A percentile compares a stretch with the other conserved stretches of the same genome.
phyloP scores from a whole-genome alignment of 1,140 invertebrate genomes.

The Philaenus spumarius region DNA sequence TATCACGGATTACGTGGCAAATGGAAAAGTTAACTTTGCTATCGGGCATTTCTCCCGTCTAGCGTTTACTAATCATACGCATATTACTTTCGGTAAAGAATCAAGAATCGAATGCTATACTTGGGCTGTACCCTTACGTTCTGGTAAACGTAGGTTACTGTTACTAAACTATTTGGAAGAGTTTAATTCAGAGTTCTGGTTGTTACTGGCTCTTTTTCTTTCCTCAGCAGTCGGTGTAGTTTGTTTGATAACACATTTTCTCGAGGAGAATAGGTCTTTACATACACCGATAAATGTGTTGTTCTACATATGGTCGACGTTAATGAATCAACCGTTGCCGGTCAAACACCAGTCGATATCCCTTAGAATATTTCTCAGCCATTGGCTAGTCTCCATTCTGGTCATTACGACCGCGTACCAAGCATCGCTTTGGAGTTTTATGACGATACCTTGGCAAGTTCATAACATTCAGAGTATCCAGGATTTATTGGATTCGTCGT shows the following conservation, averaged over 20 bases:
- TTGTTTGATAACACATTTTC: not conserved
- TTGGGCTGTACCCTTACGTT: constrained; percentile 25
- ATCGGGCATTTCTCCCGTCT: constrained; percentile 4
- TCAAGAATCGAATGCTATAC: constrained; percentile 26
- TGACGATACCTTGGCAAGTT: constrained; percentile 22
- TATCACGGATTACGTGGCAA: not conserved
- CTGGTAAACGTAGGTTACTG: constrained; percentile 12
- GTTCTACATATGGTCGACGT: constrained; percentile 16
- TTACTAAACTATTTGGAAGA: constrained; percentile 24
- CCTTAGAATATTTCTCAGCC: constrained; percentile 19
- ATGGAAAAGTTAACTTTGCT: not conserved
- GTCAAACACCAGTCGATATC: constrained; percentile 7
- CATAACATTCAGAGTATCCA: constrained; percentile 20
- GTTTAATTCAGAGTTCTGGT: constrained; percentile 20
- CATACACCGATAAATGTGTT: not conserved
- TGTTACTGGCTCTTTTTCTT: constrained; percentile 6
- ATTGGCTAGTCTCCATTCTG: constrained; percentile 24
- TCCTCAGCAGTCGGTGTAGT: not conserved
- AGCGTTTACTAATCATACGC: not conserved
- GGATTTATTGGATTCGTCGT: constrained; percentile 18
- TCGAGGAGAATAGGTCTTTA: constrained; percentile 1
- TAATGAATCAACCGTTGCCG: constrained; percentile 21
- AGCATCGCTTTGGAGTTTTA: constrained; percentile 25
- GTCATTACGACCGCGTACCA: constrained; percentile 27
- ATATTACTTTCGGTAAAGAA: constrained; percentile 3